Evolutionary conservation across 2,113 vertebrate genomes (phyloP), one percentile per base, ranked within the genome.

Genomic region (Tenebrosternarchus preto): DNA sequence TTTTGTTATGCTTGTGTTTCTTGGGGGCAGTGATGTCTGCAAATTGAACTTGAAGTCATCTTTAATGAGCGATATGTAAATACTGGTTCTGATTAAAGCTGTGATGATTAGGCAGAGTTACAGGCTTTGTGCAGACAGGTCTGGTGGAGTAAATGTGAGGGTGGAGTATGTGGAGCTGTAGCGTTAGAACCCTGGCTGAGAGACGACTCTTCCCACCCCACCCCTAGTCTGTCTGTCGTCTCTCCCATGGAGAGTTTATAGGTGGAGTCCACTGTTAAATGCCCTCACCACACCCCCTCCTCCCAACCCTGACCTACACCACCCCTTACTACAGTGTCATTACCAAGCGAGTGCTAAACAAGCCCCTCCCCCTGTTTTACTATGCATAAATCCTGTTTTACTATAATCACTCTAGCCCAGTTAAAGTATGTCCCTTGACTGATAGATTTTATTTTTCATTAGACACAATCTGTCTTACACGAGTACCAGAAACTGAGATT

Each of bases 121-220:
- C n/a, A n/a, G n/a, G n/a, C 33, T 55, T 27, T 64, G 57, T 69
- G 17, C 53, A 75, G 55, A 64, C 53, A 57, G 20, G 56, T 24
- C 57, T 61, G 64, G 7, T 73, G 61, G 33, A 67, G 16, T 82
- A 76, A 82, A 86, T 79, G 57, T 59, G 71, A 85, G 61, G 55
- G 61, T 88, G 83, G 80, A 84, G 63, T 83, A 82, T 83, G 80
- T 55, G 12, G 46, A 36, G 2, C 3, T 55, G 43, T 77, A 59
- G 56, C 77, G 78, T 72, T 84, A n/a, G 75, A 59, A 70, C 33
- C 53, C 7, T 29, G 77, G 31, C 64, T 80, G 84, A 64, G 69
- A 72, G 64, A 68, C 78, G 25, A 83, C 61, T 33, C 2, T 0
- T 31, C 61, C 46, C 61, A 27, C 3, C 0, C 39, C 9, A 9